Conservation (phyloP, 2,888 invertebrate genomes). For the Crepidodera aurea region DNA sequence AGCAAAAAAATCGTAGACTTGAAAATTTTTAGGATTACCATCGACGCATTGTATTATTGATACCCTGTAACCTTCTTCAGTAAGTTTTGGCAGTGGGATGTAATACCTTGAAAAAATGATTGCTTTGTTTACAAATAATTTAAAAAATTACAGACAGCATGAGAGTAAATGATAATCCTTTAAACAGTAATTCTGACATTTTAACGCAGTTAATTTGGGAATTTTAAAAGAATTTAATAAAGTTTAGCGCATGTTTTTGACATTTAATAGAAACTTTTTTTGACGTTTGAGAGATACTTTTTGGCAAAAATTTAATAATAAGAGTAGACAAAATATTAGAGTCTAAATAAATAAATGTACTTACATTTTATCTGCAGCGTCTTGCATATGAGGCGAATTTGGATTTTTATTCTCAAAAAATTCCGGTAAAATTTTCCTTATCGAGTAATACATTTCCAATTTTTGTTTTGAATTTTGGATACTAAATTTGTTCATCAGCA, state of each 20-base stretch:
- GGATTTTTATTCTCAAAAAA: conserved; percentile 31
- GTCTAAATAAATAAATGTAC: conserved; percentile 19
- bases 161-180: not conserved
- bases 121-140: not conserved
- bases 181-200: too few relatives aligned
- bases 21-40: conserved; percentile 49
- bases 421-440: conserved; percentile 31
- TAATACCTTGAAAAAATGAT: conserved; percentile 61
- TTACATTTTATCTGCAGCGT: conserved; percentile 24
- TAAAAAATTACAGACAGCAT: too few relatives aligned
- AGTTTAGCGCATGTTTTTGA: too few relatives aligned
- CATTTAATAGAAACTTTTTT: too few relatives aligned
- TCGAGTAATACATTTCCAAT: conserved; percentile 32
- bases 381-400: conserved; percentile 9
- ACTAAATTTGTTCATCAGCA: conserved; percentile 33
- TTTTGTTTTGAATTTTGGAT: conserved; percentile 29
- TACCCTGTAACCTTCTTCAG: conserved; percentile 61
- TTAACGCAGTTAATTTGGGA: too few relatives aligned
- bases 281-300: too few relatives aligned
- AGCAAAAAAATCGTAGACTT: conserved; percentile 56
- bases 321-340: too few relatives aligned
- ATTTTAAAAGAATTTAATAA: too few relatives aligned
- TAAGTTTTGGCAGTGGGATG: conserved; percentile 62
- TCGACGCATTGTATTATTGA: conserved; percentile 59
- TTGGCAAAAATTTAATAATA: too few relatives aligned